Percentiles rank a stretch among this genome's conserved stretches.
Evolutionary conservation across 1,140 invertebrate genomes (phyloP).

Genomic region (Halictus rubicundus): DNA sequence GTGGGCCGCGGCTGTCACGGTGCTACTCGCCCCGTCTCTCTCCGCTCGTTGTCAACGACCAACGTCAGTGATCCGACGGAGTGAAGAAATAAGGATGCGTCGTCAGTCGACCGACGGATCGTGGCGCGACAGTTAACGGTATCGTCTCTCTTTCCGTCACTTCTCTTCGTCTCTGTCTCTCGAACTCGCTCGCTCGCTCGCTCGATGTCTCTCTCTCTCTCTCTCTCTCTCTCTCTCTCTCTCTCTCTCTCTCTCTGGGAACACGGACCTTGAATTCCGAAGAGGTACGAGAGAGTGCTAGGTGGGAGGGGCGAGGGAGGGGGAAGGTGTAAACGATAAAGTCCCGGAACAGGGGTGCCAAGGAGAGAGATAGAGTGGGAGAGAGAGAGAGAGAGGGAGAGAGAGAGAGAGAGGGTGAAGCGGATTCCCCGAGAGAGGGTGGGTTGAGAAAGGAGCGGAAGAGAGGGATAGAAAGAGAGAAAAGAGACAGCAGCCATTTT

Average conservation of each 20-base stretch:
- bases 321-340: constrained; percentile 27
- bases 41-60: background rate
- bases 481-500: constrained; percentile 70
- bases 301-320: constrained; percentile 17
- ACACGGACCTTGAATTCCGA: background rate
- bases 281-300: background rate
- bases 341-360: background rate
- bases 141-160: background rate
- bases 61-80: constrained; percentile 38
- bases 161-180: background rate
- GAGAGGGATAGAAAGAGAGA: background rate
- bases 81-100: constrained; percentile 46
- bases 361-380: background rate
- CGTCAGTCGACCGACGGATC: constrained; percentile 27
- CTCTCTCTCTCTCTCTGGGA: too few species aligned
- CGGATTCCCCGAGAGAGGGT: background rate
- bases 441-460: background rate
- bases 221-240: background rate
- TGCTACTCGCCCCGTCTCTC: constrained; percentile 25
- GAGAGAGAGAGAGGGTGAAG: background rate
- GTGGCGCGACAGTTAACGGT: constrained; percentile 47
- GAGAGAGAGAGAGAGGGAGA: background rate
- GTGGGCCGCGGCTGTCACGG: constrained; percentile 25
- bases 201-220: background rate
- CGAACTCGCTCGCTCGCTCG: background rate